Evolutionary conservation across 2,113 vertebrate genomes (phyloP).

Genomic region (Pyxicephalus adspersus): DNA sequence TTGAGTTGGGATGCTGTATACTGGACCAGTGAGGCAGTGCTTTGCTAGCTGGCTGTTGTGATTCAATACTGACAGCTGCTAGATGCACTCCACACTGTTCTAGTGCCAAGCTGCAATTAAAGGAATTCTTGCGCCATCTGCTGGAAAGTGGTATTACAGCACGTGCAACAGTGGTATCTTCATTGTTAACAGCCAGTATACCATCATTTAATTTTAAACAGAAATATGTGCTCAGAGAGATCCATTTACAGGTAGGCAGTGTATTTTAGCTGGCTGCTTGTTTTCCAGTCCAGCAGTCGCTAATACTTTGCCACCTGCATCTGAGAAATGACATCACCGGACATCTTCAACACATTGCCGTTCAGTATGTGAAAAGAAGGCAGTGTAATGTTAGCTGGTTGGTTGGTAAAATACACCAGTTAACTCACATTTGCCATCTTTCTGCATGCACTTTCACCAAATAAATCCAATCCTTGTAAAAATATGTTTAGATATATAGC

Average conservation of each 20-base stretch:
- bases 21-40: conserved; percentile 73
- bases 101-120: conserved; percentile 34
- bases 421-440: conserved; percentile 73
- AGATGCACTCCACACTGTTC: conserved; percentile 71
- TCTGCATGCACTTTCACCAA: conserved; percentile 61
- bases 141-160: not conserved
- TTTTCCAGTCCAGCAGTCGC: conserved; percentile 60
- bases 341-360: not conserved
- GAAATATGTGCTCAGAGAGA: no score
- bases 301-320: conserved; percentile 66
- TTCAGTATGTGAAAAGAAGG: conserved; percentile 74
- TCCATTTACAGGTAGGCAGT: conserved; percentile 70
- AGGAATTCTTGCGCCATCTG: conserved; percentile 58
- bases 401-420: conserved; percentile 70
- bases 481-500: no score
- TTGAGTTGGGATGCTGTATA: not conserved
- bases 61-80: conserved; percentile 67
- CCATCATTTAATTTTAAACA: no score
- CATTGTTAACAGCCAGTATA: no score
- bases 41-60: conserved; percentile 74
- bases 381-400: conserved; percentile 93
- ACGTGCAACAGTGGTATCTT: no score
- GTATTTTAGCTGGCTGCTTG: conserved; percentile 71
- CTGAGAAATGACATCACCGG: conserved; percentile 51
- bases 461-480: no score